Conservation (phyloP, 92 coral and sea anemone genomes). For the Hydrozoanthus gracilis region DNA sequence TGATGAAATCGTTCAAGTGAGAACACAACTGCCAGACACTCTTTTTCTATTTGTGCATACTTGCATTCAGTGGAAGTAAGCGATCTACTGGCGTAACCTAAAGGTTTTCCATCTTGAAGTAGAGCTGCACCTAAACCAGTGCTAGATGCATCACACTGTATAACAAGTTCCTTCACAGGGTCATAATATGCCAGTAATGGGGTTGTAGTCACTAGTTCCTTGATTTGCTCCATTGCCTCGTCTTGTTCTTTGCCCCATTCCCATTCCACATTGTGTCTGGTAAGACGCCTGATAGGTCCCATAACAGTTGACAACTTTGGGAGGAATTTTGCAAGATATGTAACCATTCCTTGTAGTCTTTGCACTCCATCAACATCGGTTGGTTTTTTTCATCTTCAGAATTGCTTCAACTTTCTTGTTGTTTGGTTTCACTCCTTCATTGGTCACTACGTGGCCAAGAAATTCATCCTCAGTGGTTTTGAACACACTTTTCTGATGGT, state of each 20-base stretch:
- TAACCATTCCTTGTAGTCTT: slow-evolving; percentile 31
- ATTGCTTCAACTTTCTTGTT: slow-evolving; percentile 46
- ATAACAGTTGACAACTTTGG: slow-evolving; percentile 25
- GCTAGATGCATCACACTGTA: slow-evolving; percentile 34
- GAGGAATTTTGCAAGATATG: slow-evolving; percentile 30
- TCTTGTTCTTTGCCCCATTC: slow-evolving; percentile 14
- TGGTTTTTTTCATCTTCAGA: slow-evolving; percentile 25
- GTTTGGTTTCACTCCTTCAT: slow-evolving; percentile 39
- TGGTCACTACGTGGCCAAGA: slow-evolving; percentile 34
- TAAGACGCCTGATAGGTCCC: slow-evolving; percentile 19
- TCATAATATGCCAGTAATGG: slow-evolving; percentile 13
- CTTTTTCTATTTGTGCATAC: too few species aligned
- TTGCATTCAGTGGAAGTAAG: slow-evolving; percentile 7
- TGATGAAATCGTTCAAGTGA: too few species aligned
- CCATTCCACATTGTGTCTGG: slow-evolving; percentile 14
- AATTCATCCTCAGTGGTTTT: slow-evolving; percentile 25
- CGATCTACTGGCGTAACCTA: slow-evolving; percentile 6
- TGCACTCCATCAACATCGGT: slow-evolving; percentile 43
- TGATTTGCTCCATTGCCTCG: slow-evolving; percentile 16
- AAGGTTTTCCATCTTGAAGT: slow-evolving; percentile 40
- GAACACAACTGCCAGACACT: slow-evolving; percentile 17
- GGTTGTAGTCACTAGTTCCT: neutral
- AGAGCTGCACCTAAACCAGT: slow-evolving; percentile 32
- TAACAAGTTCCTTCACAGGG: slow-evolving; percentile 20
- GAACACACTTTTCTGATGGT: slow-evolving; percentile 42